Evolutionary conservation across 2,888 invertebrate genomes (phyloP).

Genomic region (Dermolepida albohirtum): DNA sequence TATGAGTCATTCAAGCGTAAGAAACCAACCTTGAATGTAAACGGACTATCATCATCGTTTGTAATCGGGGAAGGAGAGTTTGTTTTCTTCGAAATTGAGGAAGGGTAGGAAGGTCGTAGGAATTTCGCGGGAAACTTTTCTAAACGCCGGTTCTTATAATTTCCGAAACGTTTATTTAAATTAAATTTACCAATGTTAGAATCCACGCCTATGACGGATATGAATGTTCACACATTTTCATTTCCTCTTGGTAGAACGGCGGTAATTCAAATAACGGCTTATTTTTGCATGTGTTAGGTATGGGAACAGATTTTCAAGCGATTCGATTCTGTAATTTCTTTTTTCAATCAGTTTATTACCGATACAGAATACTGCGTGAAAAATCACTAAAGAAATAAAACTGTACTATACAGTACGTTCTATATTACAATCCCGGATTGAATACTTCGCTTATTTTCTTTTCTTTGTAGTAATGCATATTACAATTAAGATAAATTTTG

Average conservation of each 20-base stretch:
- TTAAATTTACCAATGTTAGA: slow-evolving; percentile 48
- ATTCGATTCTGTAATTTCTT: no score
- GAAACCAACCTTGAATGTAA: slow-evolving; percentile 17
- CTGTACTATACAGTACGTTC: no score
- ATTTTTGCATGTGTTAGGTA: neutral
- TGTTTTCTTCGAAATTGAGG: slow-evolving; percentile 7
- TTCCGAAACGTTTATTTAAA: slow-evolving; percentile 49
- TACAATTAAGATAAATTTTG: no score
- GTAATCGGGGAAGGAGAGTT: neutral
- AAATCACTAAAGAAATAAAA: no score
- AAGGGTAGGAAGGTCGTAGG: neutral
- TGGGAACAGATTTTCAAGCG: no score
- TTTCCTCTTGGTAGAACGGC: slow-evolving; percentile 45
- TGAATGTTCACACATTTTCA: slow-evolving; percentile 53
- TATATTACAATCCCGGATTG: no score
- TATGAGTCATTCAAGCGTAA: slow-evolving; percentile 38
- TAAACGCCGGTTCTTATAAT: slow-evolving; percentile 7
- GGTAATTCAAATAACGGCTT: slow-evolving; percentile 24
- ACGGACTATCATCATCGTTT: slow-evolving; percentile 13
- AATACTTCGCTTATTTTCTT: no score
- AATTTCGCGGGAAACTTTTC: neutral
- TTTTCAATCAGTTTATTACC: no score
- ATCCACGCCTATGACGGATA: slow-evolving; percentile 50
- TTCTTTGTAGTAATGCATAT: no score
- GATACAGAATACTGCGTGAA: no score